Evolutionary conservation across 2,888 invertebrate genomes (phyloP).

Genomic region (Priocnemis perturbator): DNA sequence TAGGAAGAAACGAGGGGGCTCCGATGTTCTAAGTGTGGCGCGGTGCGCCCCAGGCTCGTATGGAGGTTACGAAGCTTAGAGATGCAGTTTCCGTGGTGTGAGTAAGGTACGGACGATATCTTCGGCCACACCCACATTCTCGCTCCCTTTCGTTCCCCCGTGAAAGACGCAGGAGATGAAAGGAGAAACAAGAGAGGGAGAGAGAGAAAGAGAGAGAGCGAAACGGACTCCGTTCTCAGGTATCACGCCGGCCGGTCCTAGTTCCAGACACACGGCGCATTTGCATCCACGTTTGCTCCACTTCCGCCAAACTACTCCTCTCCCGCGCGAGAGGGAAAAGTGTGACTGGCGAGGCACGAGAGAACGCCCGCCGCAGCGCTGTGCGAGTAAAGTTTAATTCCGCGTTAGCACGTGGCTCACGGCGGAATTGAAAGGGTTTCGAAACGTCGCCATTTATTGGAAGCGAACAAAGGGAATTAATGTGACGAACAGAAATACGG

Average conservation of each 20-base stretch:
- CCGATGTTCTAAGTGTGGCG: conserved; percentile 38
- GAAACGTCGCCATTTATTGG: no score
- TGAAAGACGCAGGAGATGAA: background rate
- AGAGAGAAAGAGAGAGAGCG: conserved; percentile 27
- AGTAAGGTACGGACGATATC: conserved; percentile 46
- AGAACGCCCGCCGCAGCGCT: background rate
- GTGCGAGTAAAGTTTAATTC: no score
- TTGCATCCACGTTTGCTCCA: conserved; percentile 55
- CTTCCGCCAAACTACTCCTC: conserved; percentile 30
- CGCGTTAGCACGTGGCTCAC: no score
- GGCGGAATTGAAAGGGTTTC: no score
- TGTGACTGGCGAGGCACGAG: background rate
- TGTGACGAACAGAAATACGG: no score
- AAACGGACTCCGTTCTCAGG: conserved; percentile 46
- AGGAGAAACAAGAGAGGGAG: conserved; percentile 2
- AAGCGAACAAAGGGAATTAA: no score
- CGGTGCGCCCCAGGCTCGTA: conserved; percentile 48
- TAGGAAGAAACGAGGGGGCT: conserved; percentile 51
- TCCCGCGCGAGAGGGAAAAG: conserved; percentile 15
- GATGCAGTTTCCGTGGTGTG: conserved; percentile 41
- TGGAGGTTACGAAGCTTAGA: conserved; percentile 61
- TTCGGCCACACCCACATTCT: conserved; percentile 66
- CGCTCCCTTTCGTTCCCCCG: conserved; percentile 24
- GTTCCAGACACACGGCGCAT: conserved; percentile 31
- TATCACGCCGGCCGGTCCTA: conserved; percentile 28